A percentile compares a stretch with the other conserved stretches of the same genome.
phyloP scores from a whole-genome alignment of 2,797 vertebrate genomes.

The Helarctos malayanus region DNA sequence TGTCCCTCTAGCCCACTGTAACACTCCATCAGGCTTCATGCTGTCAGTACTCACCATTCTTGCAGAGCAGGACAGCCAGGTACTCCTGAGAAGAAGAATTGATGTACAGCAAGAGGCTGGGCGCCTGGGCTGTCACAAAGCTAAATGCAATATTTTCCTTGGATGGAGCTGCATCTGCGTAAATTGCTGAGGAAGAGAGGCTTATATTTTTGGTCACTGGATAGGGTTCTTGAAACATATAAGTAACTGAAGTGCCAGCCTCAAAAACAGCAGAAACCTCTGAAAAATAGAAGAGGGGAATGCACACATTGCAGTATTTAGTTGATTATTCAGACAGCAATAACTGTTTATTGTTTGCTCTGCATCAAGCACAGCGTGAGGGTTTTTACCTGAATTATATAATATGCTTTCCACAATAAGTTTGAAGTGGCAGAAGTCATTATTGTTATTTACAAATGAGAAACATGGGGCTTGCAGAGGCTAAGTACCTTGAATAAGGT shows the following conservation, averaged over 20 bases:
- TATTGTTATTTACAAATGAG: not conserved
- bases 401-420: not conserved
- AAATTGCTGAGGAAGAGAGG: constrained; percentile 92
- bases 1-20: not conserved
- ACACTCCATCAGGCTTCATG: not conserved
- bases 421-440: not conserved
- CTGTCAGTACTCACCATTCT: constrained; percentile 92
- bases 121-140: constrained; percentile 94
- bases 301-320: not conserved
- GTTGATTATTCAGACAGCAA: not conserved
- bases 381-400: not conserved
- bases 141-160: constrained; percentile 95
- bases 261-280: constrained; percentile 98
- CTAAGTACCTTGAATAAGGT: not conserved
- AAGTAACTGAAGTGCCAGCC: constrained; percentile 94
- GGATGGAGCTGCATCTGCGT: constrained; percentile 91
- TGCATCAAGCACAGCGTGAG: fast-evolving
- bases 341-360: not conserved
- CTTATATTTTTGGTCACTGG: constrained; percentile 96
- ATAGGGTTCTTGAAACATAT: constrained; percentile 97
- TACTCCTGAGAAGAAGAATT: constrained; percentile 95
- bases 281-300: constrained; percentile 87
- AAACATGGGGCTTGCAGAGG: not conserved
- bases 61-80: constrained; percentile 95
- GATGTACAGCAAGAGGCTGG: constrained; percentile 95